These are phyloP conservation scores for Athetis lepigone DNA, from an alignment of 2,888 invertebrate species.

Conservation along the genomic window DNA sequence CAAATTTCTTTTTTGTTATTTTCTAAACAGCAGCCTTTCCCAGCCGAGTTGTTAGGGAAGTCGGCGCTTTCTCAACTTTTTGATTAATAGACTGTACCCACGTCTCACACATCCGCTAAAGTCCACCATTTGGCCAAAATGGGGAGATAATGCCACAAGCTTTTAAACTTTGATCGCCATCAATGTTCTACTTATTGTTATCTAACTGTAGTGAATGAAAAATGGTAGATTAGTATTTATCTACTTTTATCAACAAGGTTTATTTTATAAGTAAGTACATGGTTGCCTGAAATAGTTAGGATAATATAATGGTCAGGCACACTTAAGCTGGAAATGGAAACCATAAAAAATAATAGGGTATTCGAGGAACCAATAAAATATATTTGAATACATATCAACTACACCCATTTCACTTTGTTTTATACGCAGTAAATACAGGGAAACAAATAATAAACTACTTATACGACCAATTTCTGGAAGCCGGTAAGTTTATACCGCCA, in stretches of 20 bases:
- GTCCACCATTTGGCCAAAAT: slow-evolving; percentile 73
- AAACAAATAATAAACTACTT: slow-evolving; percentile 64
- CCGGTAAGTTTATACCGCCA: slow-evolving; percentile 68
- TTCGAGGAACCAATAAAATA: slow-evolving; percentile 33
- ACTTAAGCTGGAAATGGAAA: slow-evolving; percentile 18
- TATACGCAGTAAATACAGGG: slow-evolving; percentile 45
- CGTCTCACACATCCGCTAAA: slow-evolving; percentile 71
- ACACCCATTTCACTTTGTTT: slow-evolving; percentile 50
- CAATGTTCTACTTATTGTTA: slow-evolving; percentile 45
- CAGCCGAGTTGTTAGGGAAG: slow-evolving; percentile 71
- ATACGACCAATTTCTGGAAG: slow-evolving; percentile 64
- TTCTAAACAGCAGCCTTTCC: slow-evolving; percentile 71
- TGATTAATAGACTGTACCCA: slow-evolving; percentile 72
- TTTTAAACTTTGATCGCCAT: slow-evolving; percentile 67
- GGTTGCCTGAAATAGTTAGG: slow-evolving; percentile 3
- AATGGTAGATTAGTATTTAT: background rate
- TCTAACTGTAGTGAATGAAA: slow-evolving; percentile 34
- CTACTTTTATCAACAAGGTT: background rate
- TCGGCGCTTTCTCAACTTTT: slow-evolving; percentile 76
- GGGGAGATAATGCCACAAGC: slow-evolving; percentile 70
- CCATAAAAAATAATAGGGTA: slow-evolving; percentile 34
- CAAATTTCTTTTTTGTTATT: slow-evolving; percentile 51
- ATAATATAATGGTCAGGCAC: slow-evolving; percentile 13
- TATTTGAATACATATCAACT: slow-evolving; percentile 45
- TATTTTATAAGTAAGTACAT: background rate